A percentile compares a stretch with the other conserved stretches of the same genome.
Conservation (phyloP, 2,113 vertebrate genomes). For the Pseudopipra pipra region DNA sequence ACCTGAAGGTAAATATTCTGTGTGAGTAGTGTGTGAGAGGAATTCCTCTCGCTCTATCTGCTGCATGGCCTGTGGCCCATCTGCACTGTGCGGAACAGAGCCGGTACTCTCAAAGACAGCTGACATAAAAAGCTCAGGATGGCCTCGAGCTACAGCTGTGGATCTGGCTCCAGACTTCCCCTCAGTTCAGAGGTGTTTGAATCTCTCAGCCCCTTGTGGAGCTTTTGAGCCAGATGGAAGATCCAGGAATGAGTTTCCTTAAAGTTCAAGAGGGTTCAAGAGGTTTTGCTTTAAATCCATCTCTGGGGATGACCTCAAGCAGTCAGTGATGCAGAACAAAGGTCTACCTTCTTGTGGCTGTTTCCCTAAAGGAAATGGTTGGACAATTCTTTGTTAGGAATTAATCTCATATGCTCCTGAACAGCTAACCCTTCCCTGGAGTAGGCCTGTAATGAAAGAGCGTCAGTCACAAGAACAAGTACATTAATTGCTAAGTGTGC, state of each 20-base stretch:
- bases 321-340: slow-evolving; percentile 37
- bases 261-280: slow-evolving; percentile 60
- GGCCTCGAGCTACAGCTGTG: slow-evolving; percentile 33
- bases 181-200: slow-evolving; percentile 46
- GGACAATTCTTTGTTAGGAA: slow-evolving; percentile 30
- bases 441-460: not conserved
- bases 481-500: not conserved
- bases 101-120: not conserved
- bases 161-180: slow-evolving; percentile 44
- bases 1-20: slow-evolving; percentile 48
- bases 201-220: slow-evolving; percentile 16
- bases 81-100: not conserved
- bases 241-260: slow-evolving; percentile 44
- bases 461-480: not conserved
- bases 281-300: slow-evolving; percentile 49
- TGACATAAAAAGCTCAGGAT: slow-evolving; percentile 49
- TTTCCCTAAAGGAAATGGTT: slow-evolving; percentile 7
- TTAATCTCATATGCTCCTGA: slow-evolving; percentile 14
- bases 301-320: slow-evolving; percentile 51
- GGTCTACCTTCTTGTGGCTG: not conserved
- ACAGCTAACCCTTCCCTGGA: not conserved
- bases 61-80: not conserved
- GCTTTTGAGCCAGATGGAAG: slow-evolving; percentile 55
- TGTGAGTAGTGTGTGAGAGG: not conserved
- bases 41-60: slow-evolving; percentile 5